A percentile compares a stretch with the other conserved stretches of the same genome.
Evolutionary conservation across 2,888 invertebrate species (phyloP).

Genomic region (Girardia tigrina): DNA sequence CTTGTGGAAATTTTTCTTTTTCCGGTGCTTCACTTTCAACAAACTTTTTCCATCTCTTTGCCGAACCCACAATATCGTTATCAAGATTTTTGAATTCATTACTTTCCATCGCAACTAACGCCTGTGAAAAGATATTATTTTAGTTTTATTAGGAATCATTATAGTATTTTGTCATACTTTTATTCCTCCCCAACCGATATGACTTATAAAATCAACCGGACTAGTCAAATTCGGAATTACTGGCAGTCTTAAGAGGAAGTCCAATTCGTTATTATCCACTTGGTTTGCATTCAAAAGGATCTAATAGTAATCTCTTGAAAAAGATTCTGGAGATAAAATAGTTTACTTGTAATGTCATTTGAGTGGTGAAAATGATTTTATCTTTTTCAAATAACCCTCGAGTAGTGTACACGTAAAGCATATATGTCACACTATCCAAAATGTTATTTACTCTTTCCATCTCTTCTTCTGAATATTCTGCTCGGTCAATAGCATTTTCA

Average conservation of each 20-base stretch:
- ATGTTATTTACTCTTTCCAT: conserved; percentile 67
- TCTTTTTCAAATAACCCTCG: conserved; percentile 86
- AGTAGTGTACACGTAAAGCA: conserved; percentile 82
- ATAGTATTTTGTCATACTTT: conserved; percentile 51
- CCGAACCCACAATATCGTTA: conserved; percentile 81
- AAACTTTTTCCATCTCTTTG: conserved; percentile 92
- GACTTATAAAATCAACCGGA: conserved; percentile 82
- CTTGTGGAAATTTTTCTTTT: conserved; percentile 86
- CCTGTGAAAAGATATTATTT: conserved; percentile 1
- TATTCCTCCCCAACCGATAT: conserved; percentile 83
- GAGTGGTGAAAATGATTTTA: conserved; percentile 83
- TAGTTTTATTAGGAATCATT: background rate
- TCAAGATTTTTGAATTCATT: conserved; percentile 81
- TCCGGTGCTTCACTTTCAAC: conserved; percentile 87
- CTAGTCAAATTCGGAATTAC: conserved; percentile 77
- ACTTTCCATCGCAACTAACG: conserved; percentile 52
- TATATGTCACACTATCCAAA: conserved; percentile 82
- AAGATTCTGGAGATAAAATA: background rate
- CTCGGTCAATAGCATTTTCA: conserved; percentile 79
- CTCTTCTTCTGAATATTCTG: conserved; percentile 68
- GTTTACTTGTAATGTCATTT: conserved; percentile 78
- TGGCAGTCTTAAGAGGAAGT: conserved; percentile 80
- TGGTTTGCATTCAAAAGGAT: conserved; percentile 67
- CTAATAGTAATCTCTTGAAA: background rate
- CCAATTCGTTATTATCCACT: conserved; percentile 68